Base-by-base conservation (phyloP, 92 coral and sea anemone species). In the Palythoa grandiflora region DNA sequence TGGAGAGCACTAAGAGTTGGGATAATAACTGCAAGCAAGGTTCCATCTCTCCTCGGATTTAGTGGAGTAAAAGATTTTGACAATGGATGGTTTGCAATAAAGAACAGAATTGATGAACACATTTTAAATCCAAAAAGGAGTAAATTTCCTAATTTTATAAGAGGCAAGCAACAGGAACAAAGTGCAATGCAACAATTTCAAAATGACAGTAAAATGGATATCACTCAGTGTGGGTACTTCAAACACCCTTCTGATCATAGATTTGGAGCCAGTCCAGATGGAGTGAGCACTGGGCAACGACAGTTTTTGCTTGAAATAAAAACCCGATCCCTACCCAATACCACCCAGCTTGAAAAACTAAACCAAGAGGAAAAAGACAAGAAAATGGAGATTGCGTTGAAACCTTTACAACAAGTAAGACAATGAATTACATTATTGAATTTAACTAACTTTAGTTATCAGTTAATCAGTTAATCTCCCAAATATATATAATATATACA, bases 61-160 rank as follows among this genome's bases (percentile, higher is more conserved):
- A 70, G 84, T 78, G 92, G 90, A 2, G 38, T 71, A 19, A 17
- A 66, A 66, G 72, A 66, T 1, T 85, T 88, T 91, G 94, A 91
- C 77, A 88, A 75, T 65, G 72, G 87, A 14, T 91, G 94, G 94
- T 88, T 91, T 84, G 94, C 94, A 16, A 79, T 84, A 14, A 85
- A 85, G 89, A 74, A 85, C 89, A 74, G 39, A 73, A 85, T 85
- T 73, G 89, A 85, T 75, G 89, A 85, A 85, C 74, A 54, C 19
- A n/a, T 74, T 38, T 55, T 85, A 38, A 84, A 85, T 57, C 89
- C 89, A 37, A 85, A 59, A 59, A 85, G 89, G 60, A n/a, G n/a
- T 74, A 85, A 85, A 38, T 9, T 85, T 38, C 74, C 89, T 9
- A 85, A 85, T 59, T 85, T 85, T 73, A 85, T 85, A 21, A 85